phyloP scores from a whole-genome alignment of 2,888 invertebrate genomes.

The Piscicola geometra region DNA sequence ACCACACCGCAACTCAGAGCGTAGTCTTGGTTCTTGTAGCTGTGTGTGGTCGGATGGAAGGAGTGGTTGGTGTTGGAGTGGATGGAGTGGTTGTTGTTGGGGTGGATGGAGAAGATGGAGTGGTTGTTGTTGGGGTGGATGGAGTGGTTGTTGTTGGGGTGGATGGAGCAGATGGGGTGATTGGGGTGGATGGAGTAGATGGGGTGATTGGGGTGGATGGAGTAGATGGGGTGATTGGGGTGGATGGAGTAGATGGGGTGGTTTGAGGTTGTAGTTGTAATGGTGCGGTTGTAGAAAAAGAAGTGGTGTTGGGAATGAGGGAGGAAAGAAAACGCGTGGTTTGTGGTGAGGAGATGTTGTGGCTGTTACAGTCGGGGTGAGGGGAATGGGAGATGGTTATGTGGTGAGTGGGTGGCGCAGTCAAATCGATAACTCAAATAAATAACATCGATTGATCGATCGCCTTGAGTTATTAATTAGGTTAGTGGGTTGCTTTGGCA shows the following conservation, averaged over 20 bases:
- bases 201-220: no score
- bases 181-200: no score
- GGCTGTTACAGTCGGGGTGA: not conserved
- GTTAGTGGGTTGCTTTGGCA: no score
- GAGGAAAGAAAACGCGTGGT: not conserved
- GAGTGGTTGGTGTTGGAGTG: not conserved
- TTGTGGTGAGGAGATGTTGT: not conserved
- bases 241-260: no score
- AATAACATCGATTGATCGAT: no score
- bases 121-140: constrained; percentile 3
- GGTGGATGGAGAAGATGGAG: not conserved
- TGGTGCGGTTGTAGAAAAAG: not conserved
- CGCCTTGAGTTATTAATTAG: no score
- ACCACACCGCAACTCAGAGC: constrained; percentile 98
- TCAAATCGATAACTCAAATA: no score
- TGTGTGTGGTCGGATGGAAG: constrained; percentile 57
- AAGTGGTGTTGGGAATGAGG: not conserved
- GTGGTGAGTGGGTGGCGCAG: not conserved
- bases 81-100: constrained; percentile 17
- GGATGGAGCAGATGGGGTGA: not conserved
- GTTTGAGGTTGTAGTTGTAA: no score
- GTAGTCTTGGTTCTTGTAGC: constrained; percentile 96
- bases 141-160: constrained; percentile 6
- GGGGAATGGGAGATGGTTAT: not conserved
- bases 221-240: no score